Evolutionary conservation across 2,113 vertebrate species (phyloP), one percentile per base, ranked within the genome.

Genomic region (Globicephala melas): DNA sequence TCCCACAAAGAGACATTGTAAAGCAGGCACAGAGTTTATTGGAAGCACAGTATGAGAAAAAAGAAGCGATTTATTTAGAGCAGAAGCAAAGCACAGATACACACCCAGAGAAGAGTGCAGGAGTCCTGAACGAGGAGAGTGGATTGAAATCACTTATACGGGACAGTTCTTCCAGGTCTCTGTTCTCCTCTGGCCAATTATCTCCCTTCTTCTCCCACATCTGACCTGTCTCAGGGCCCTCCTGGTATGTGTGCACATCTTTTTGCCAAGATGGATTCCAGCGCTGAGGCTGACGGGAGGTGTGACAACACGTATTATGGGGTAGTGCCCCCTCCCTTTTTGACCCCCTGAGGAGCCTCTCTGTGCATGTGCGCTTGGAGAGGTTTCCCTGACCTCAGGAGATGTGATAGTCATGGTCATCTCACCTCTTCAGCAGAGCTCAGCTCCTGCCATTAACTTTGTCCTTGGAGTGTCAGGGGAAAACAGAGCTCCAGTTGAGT

Each of bases 81-180:
- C 15, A 18, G 15, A 8, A 76, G 41, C 73, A 77, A 50, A 33
- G 74, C 28, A 33, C 44, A 77, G 3, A 21, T 17, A 3, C 74
- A 50, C 28, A 50, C 17, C 44, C 18, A 6, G 44, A 50, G 44
- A 77, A 50, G 44, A 33, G 17, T 50, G 28, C 28, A 33, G 65
- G 74, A 1, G 28, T 18, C 74, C 44, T 44, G 20, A 21, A 12
- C 0, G 17, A 44, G 13, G 38, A 3, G 28, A 50, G 74, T 5
- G 2, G 15, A 12, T 21, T 50, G 3, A 21, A 12, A 12, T 2
- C 9, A 6, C 28, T 3, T 2, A 2, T 3, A 2, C 5, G 2
- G 17, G 44, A 9, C 44, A 1, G 44, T 50, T 77, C 8, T 50
- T 21, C 73, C 0, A 33, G 28, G 44, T 28, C 74, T 50, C 44